Percentiles rank a stretch among this genome's conserved stretches.
Evolutionary conservation across 92 coral and sea anemone species (phyloP).

Genomic region (Palythoa grandiflora): DNA sequence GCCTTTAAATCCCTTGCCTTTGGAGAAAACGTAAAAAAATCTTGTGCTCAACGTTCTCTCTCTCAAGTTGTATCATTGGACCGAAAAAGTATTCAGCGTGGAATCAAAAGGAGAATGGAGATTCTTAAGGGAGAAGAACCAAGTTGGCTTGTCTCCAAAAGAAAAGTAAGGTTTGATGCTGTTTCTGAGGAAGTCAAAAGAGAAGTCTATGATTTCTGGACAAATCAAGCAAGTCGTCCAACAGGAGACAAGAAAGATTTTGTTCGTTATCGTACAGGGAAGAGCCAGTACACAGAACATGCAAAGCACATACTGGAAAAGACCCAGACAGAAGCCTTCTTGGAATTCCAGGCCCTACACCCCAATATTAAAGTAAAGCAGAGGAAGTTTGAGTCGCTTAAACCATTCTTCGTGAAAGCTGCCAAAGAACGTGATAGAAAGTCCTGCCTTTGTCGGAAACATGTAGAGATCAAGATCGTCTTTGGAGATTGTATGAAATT

Average conservation of each 20-base stretch:
- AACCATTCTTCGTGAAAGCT: conserved; percentile 51
- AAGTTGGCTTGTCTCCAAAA: too few species aligned
- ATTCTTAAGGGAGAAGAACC: too few species aligned
- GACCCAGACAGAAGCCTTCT: conserved; percentile 56
- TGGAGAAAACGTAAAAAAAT: conserved; percentile 19
- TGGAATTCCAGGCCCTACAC: conserved; percentile 33
- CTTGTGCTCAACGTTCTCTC: conserved; percentile 9
- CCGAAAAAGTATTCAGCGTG: too few species aligned
- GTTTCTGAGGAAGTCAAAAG: too few species aligned
- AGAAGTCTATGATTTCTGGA: too few species aligned
- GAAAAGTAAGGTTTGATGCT: too few species aligned
- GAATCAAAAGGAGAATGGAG: too few species aligned
- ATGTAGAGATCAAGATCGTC: conserved; percentile 42
- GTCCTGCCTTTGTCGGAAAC: conserved; percentile 53
- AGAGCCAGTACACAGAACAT: conserved; percentile 27
- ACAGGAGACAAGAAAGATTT: conserved; percentile 1
- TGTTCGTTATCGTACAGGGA: conserved; percentile 30
- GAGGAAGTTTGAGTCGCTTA: conserved; percentile 49
- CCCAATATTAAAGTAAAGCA: conserved; percentile 36
- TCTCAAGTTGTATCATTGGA: conserved; percentile 18
- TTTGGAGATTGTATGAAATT: conserved; percentile 55
- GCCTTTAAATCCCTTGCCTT: conserved; percentile 21
- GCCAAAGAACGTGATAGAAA: conserved; percentile 55
- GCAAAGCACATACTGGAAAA: conserved; percentile 59
- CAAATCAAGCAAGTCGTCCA: too few species aligned